Percentiles rank a stretch among this genome's conserved stretches.
Conservation (phyloP, 2,797 vertebrate genomes). For the Enteromius fasciolatus region DNA sequence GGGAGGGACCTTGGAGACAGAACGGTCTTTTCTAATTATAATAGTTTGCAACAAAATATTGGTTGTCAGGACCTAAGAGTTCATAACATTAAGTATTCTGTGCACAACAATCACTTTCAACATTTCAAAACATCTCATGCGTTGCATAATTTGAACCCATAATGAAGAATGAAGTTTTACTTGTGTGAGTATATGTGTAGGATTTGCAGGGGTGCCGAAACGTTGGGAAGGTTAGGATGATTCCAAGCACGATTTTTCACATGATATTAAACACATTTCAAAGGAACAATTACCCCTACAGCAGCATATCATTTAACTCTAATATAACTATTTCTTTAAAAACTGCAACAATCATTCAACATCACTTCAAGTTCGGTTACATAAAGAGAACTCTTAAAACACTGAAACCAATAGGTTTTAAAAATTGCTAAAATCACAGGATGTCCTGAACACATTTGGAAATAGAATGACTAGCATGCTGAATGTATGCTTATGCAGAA, state of each 20-base stretch:
- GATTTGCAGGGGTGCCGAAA: background rate
- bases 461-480: background rate
- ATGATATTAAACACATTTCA: constrained; percentile 4
- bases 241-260: background rate
- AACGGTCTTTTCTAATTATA: constrained; percentile 48
- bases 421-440: background rate
- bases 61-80: constrained; percentile 37
- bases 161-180: background rate
- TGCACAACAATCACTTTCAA: constrained; percentile 26
- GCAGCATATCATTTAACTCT: background rate
- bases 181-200: background rate
- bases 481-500: constrained; percentile 24
- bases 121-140: background rate
- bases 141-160: background rate
- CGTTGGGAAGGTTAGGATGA: background rate
- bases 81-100: constrained; percentile 43
- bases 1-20: constrained; percentile 44
- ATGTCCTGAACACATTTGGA: background rate
- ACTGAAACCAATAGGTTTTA: background rate
- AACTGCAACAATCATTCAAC: background rate
- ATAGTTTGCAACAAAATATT: constrained; percentile 57
- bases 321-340: background rate
- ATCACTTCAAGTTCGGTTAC: background rate
- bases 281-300: background rate
- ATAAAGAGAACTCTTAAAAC: background rate